These are phyloP conservation scores for Hiodon tergisus DNA, from an alignment of 2,113 vertebrate genomes.

Conservation along the genomic window DNA sequence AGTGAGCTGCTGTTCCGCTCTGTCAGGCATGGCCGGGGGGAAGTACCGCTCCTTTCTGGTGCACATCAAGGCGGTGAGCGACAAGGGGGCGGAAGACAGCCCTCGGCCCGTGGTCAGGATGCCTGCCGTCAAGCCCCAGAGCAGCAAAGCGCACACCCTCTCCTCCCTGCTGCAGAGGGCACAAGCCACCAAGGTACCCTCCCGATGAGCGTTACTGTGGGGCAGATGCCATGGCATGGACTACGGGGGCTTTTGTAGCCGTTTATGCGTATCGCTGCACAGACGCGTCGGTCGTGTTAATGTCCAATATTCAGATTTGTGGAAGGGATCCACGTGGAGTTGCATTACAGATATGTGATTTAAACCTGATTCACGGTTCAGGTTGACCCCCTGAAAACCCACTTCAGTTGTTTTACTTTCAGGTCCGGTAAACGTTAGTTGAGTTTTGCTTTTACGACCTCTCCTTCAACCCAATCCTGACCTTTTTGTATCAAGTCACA, in stretches of 20 bases:
- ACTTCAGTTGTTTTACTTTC: too few species aligned
- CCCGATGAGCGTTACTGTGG: not conserved
- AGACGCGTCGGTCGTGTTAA: too few species aligned
- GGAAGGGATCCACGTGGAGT: not conserved
- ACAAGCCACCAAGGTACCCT: constrained; percentile 87
- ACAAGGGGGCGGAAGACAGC: constrained; percentile 80
- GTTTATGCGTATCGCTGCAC: too few species aligned
- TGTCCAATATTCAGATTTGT: not conserved
- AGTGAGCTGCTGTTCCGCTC: not conserved
- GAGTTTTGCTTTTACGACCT: too few species aligned
- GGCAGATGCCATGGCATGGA: too few species aligned
- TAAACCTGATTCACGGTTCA: too few species aligned
- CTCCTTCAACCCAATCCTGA: too few species aligned
- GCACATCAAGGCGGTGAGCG: constrained; percentile 91
- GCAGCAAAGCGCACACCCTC: constrained; percentile 83
- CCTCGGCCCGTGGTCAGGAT: constrained; percentile 85
- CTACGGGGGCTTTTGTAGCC: too few species aligned
- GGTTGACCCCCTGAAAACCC: too few species aligned
- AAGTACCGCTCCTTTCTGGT: constrained; percentile 98
- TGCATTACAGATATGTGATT: not conserved
- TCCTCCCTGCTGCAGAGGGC: constrained; percentile 90
- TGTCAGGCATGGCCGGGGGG: constrained; percentile 90
- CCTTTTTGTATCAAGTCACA: too few species aligned
- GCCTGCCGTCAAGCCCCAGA: constrained; percentile 81
- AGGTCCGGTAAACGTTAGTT: too few species aligned